Percentiles rank a stretch among this genome's conserved stretches.
These are phyloP conservation scores for Tachina fera DNA, from an alignment of 2,888 invertebrate genomes.

Conservation along the genomic window DNA sequence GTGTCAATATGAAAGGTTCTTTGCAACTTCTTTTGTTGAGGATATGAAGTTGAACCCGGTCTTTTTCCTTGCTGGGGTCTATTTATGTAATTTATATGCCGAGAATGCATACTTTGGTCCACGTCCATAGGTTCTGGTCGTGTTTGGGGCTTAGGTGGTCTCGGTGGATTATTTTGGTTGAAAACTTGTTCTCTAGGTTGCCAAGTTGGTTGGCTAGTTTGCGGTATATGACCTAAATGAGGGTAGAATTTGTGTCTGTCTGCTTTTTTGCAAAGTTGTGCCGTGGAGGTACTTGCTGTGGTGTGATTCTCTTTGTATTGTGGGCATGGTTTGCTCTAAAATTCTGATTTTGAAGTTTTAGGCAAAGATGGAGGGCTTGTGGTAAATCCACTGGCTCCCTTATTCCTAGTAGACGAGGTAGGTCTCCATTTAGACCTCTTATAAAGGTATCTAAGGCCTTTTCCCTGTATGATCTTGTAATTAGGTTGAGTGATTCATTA, in stretches of 20 bases:
- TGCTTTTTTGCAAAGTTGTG: neutral
- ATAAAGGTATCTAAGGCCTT: conserved; percentile 35
- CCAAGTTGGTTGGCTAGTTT: neutral
- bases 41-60: conserved; percentile 23
- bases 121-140: conserved; percentile 22
- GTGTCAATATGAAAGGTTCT: neutral
- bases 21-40: neutral
- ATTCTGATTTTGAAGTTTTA: too few species aligned
- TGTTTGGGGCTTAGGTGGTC: conserved; percentile 1
- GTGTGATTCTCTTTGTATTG: neutral
- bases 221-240: conserved; percentile 9
- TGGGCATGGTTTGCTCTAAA: too few species aligned
- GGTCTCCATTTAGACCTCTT: conserved; percentile 18
- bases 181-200: conserved; percentile 1
- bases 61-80: conserved; percentile 24
- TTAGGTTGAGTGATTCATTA: neutral
- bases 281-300: neutral
- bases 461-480: conserved; percentile 1
- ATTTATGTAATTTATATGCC: conserved; percentile 12
- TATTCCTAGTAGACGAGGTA: neutral
- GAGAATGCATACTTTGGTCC: conserved; percentile 20
- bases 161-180: too few species aligned
- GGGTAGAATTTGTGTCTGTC: neutral
- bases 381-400: too few species aligned
- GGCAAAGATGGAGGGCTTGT: too few species aligned